These are phyloP conservation scores for Zonitis immaculata DNA, from an alignment of 2,888 invertebrate species.

Conservation along the genomic window DNA sequence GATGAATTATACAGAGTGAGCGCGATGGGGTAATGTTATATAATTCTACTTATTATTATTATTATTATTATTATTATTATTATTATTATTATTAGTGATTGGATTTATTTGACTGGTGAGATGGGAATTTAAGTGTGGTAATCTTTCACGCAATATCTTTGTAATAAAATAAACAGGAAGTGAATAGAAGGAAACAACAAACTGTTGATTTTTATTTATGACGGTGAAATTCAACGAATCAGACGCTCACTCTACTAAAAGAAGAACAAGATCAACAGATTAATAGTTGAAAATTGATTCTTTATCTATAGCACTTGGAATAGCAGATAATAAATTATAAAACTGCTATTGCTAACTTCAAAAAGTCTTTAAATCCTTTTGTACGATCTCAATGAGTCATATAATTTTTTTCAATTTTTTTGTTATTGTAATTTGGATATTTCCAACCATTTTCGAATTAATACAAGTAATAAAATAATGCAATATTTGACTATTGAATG, in stretches of 20 bases:
- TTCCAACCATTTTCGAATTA: too few species aligned
- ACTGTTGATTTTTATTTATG: conserved; percentile 1
- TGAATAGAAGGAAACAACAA: conserved; percentile 4
- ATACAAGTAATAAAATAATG: too few species aligned
- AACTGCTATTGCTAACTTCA: neutral
- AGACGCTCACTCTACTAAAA: neutral
- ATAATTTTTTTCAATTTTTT: too few species aligned
- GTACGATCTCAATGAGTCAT: too few species aligned
- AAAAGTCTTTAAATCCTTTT: too few species aligned
- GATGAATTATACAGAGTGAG: too few species aligned
- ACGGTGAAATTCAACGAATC: neutral
- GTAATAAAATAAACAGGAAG: conserved; percentile 10
- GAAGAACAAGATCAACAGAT: neutral
- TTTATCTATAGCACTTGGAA: neutral
- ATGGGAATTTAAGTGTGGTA: conserved; percentile 5
- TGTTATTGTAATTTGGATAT: too few species aligned
- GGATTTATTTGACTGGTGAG: neutral
- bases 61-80: too few species aligned
- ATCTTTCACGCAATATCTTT: conserved; percentile 5
- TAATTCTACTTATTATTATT: too few species aligned
- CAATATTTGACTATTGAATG: conserved; percentile 12
- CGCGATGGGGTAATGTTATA: too few species aligned
- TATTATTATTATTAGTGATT: neutral
- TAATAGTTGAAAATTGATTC: conserved; percentile 3
- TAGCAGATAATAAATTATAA: conserved; percentile 3